These are phyloP conservation scores for Lytechinus pictus DNA, from an alignment of 35 echinoderm and acorn worm species.

Conservation along the genomic window DNA sequence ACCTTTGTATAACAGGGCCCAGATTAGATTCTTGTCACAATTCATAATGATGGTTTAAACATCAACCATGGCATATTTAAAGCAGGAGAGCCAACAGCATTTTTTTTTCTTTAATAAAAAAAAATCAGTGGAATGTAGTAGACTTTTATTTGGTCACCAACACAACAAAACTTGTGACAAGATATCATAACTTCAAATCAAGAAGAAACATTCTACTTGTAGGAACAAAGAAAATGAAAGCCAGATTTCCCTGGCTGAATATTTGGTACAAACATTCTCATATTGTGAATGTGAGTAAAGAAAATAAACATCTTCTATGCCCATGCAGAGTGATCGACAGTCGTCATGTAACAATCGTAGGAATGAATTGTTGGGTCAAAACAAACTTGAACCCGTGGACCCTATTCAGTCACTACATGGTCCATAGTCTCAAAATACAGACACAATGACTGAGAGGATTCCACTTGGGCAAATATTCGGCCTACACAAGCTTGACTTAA, in stretches of 20 bases:
- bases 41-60: too few species aligned
- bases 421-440: background rate
- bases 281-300: background rate
- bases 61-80: too few species aligned
- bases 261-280: background rate
- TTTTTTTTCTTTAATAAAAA: too few species aligned
- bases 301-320: background rate
- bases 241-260: background rate
- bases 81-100: too few species aligned
- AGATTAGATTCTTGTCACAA: too few species aligned
- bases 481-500: background rate
- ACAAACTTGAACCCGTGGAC: background rate
- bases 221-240: background rate
- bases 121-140: too few species aligned
- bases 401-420: background rate
- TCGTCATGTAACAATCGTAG: background rate
- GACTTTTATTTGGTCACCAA: too few species aligned
- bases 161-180: too few species aligned
- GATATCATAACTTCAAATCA: background rate
- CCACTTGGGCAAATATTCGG: background rate
- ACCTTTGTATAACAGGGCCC: too few species aligned
- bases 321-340: background rate
- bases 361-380: background rate
- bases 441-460: background rate
- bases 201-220: background rate